phyloP scores from a whole-genome alignment of 1,140 invertebrate genomes.

The Coboldia fuscipes region DNA sequence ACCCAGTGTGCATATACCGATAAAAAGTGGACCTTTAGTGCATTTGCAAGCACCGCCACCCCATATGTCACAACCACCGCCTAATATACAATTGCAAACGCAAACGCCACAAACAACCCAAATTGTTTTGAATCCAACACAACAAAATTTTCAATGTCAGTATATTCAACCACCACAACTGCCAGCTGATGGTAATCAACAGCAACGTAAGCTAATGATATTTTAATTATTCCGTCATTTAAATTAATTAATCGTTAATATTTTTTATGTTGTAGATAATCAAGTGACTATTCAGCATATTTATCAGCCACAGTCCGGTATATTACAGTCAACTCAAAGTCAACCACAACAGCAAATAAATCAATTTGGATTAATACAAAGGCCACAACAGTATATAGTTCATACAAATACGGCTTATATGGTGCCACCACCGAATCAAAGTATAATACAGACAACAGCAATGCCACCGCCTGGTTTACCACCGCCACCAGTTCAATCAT shows the following conservation, averaged over 20 bases:
- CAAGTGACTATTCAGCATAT: conserved; percentile 4
- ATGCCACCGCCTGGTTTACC: neutral
- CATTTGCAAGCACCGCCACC: conserved; percentile 2
- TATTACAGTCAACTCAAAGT: neutral
- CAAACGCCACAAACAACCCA: conserved; percentile 1
- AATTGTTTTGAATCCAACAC: conserved; percentile 2
- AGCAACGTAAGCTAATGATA: neutral
- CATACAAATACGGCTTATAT: conserved; percentile 3
- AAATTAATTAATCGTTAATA: neutral
- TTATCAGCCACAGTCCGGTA: conserved; percentile 4
- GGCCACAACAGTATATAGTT: conserved; percentile 3
- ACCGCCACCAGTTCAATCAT: neutral
- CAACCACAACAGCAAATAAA: neutral
- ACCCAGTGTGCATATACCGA: neutral
- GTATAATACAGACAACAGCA: neutral
- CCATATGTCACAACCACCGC: conserved; percentile 1
- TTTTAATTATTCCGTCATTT: neutral
- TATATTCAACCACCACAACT: conserved; percentile 4
- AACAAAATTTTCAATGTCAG: conserved; percentile 1
- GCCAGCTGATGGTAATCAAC: neutral
- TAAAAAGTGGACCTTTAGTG: conserved; percentile 2
- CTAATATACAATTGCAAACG: conserved; percentile 1
- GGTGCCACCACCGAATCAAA: neutral
- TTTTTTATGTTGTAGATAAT: neutral
- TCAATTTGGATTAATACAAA: neutral